These are phyloP conservation scores for Rhabdomys pumilio DNA, from an alignment of 2,797 vertebrate species.

Conservation along the genomic window DNA sequence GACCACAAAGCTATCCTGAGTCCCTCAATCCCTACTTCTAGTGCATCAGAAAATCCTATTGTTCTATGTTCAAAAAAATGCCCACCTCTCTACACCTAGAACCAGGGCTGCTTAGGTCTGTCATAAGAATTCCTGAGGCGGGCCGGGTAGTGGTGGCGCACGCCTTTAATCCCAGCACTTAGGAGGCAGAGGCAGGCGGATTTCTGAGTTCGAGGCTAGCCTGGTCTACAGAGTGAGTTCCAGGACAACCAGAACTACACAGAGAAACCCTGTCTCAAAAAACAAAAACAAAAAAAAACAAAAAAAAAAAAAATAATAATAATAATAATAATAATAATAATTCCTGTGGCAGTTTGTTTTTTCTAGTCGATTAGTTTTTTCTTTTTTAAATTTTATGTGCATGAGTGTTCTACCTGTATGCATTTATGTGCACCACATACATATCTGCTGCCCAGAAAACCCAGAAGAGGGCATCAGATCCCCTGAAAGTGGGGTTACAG, in stretches of 20 bases:
- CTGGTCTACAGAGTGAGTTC: too few species aligned
- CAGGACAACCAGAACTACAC: too few species aligned
- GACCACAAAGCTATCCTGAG: neutral
- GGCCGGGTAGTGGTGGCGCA: too few species aligned
- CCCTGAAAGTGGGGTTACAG: neutral
- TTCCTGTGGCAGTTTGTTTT: neutral
- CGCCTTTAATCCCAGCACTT: too few species aligned
- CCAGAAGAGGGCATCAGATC: neutral
- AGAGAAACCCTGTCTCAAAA: too few species aligned
- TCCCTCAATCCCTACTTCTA: neutral
- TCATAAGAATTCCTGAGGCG: neutral
- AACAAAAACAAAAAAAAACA: too few species aligned
- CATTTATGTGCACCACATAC: neutral
- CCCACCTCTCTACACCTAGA: neutral
- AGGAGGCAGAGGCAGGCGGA: too few species aligned
- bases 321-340: too few species aligned
- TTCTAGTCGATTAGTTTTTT: neutral
- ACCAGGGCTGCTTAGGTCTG: neutral
- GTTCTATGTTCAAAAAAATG: neutral
- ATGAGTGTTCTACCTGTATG: neutral
- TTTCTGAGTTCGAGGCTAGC: too few species aligned
- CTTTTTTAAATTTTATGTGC: neutral
- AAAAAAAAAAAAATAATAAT: too few species aligned
- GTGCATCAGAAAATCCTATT: slow-evolving; percentile 7
- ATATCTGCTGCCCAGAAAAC: neutral